Evolutionary conservation across 1,140 invertebrate genomes (phyloP).

Genomic region (Sesamia nonagrioides): DNA sequence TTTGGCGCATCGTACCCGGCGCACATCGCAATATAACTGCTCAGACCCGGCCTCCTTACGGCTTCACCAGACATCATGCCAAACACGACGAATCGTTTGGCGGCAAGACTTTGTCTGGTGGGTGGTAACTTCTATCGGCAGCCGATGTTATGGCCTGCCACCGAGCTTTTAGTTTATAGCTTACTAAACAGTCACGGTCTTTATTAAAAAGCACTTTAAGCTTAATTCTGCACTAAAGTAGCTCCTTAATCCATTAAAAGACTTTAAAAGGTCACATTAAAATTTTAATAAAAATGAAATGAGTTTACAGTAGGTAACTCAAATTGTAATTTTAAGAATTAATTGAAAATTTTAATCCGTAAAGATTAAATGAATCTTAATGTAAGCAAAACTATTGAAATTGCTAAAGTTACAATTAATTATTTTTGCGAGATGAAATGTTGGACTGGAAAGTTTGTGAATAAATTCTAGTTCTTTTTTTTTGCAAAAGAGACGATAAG

Average conservation of each 20-base stretch:
- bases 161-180: too few species aligned
- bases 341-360: constrained; percentile 8
- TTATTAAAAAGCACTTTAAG: neutral
- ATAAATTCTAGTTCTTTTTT: constrained; percentile 17
- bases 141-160: too few species aligned
- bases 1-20: too few species aligned
- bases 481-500: too few species aligned
- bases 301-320: neutral
- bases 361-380: constrained; percentile 23
- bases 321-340: constrained; percentile 25
- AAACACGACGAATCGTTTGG: too few species aligned
- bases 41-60: too few species aligned
- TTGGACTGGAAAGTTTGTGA: neutral
- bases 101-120: too few species aligned
- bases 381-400: constrained; percentile 33
- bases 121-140: too few species aligned
- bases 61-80: too few species aligned
- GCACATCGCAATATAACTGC: too few species aligned
- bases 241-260: neutral
- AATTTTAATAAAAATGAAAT: constrained; percentile 11
- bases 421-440: neutral
- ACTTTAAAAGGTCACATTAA: neutral
- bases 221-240: neutral
- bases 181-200: neutral
- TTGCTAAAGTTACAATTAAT: constrained; percentile 30